These are phyloP conservation scores for Callionymus lyra DNA, from an alignment of 2,113 vertebrate genomes.

Conservation along the genomic window DNA sequence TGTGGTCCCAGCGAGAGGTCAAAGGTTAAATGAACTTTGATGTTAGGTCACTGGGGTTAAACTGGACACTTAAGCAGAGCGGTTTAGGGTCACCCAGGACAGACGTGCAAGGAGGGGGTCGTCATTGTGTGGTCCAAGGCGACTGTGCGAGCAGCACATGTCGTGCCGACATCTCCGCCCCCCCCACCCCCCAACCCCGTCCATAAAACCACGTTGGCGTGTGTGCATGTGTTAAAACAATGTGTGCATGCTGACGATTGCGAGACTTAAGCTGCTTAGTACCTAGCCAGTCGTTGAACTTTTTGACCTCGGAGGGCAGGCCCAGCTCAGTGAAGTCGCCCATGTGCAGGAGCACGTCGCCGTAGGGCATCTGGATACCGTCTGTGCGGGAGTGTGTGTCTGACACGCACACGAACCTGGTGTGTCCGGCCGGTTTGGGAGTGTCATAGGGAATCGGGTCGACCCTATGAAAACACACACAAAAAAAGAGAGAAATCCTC, in stretches of 20 bases:
- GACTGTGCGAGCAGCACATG: slow-evolving; percentile 1
- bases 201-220: background rate
- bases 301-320: slow-evolving; percentile 98
- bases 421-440: slow-evolving; percentile 94
- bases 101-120: background rate
- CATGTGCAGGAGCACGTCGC: slow-evolving; percentile 95
- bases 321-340: slow-evolving; percentile 98
- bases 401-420: slow-evolving; percentile 94
- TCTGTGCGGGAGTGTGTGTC: slow-evolving; percentile 98
- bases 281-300: slow-evolving; percentile 99
- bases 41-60: slow-evolving; percentile 50
- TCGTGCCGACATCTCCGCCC: background rate
- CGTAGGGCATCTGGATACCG: slow-evolving; percentile 99
- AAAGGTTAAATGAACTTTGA: slow-evolving; percentile 50
- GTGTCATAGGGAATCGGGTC: slow-evolving; percentile 96
- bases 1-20: slow-evolving; percentile 32
- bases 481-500: slow-evolving; percentile 18
- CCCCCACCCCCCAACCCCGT: background rate
- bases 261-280: slow-evolving; percentile 47
- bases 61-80: slow-evolving; percentile 50
- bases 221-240: slow-evolving; percentile 1
- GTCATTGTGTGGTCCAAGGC: slow-evolving; percentile 32
- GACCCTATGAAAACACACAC: slow-evolving; percentile 81
- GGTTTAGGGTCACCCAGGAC: slow-evolving; percentile 19
- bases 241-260: slow-evolving; percentile 9